A percentile compares a stretch with the other conserved stretches of the same genome.
These are phyloP conservation scores for Ceraclea dissimilis DNA, from an alignment of 2,888 invertebrate genomes.

Conservation along the genomic window DNA sequence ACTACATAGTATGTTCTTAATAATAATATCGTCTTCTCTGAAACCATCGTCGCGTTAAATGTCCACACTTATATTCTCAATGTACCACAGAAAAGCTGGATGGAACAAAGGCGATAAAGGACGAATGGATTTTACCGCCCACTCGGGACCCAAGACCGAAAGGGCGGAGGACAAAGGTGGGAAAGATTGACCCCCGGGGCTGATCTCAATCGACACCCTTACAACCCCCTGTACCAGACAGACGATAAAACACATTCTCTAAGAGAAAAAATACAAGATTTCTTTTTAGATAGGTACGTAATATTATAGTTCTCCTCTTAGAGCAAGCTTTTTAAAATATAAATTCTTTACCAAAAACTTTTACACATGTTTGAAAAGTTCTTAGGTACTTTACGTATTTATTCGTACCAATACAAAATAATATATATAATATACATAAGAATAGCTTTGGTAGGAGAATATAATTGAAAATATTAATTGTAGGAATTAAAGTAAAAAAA, in stretches of 20 bases:
- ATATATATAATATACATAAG: too few species aligned
- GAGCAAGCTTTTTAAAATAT: too few species aligned
- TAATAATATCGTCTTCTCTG: background rate
- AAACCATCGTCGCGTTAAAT: background rate
- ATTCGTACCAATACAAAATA: too few species aligned
- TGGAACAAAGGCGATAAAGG: constrained; percentile 21
- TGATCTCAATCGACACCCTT: constrained; percentile 1
- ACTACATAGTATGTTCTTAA: too few species aligned
- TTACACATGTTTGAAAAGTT: too few species aligned
- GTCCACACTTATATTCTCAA: background rate
- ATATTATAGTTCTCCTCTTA: too few species aligned
- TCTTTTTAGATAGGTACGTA: background rate
- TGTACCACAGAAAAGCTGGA: background rate
- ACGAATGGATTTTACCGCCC: constrained; percentile 19
- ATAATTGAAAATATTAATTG: too few species aligned
- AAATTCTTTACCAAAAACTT: too few species aligned
- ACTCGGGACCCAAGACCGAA: constrained; percentile 10
- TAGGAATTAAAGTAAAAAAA: too few species aligned
- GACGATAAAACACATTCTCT: background rate
- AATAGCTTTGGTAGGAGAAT: too few species aligned
- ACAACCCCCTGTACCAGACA: background rate
- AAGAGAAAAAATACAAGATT: background rate
- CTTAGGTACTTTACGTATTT: too few species aligned
- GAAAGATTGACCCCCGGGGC: constrained; percentile 15
- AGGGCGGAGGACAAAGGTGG: constrained; percentile 19